Evolutionary conservation across 1,140 invertebrate species (phyloP).

Genomic region (Helicorthomorpha holstii): DNA sequence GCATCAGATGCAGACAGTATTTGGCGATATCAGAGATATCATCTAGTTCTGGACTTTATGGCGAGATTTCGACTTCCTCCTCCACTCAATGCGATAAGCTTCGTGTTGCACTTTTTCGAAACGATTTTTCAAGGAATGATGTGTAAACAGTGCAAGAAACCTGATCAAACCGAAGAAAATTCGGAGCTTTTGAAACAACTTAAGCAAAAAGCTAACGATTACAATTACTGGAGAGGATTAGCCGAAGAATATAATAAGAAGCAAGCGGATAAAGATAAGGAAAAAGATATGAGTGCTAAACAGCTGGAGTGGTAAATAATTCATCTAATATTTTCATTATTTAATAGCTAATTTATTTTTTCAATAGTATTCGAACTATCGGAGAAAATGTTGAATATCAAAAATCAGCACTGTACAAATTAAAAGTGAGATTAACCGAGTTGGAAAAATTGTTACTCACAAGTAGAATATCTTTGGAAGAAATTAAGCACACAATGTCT

Average conservation of each 20-base stretch:
- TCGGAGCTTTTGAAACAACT: background rate
- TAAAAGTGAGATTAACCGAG: slow-evolving; percentile 24
- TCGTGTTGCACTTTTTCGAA: slow-evolving; percentile 14
- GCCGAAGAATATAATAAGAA: slow-evolving; percentile 15
- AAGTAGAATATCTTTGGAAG: slow-evolving; percentile 23
- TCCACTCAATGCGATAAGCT: slow-evolving; percentile 23
- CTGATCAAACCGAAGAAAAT: background rate
- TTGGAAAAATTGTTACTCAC: slow-evolving; percentile 23
- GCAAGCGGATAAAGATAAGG: slow-evolving; percentile 11
- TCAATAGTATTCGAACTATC: slow-evolving; percentile 17
- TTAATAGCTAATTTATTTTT: slow-evolving; percentile 1
- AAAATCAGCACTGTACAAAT: slow-evolving; percentile 18
- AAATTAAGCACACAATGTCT: slow-evolving; percentile 22
- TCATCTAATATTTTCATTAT: background rate
- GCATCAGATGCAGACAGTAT: slow-evolving; percentile 24
- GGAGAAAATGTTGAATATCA: slow-evolving; percentile 24
- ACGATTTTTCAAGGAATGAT: background rate
- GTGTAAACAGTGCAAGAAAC: background rate
- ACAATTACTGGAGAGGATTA: slow-evolving; percentile 17
- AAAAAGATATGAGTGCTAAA: slow-evolving; percentile 10
- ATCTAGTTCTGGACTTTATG: slow-evolving; percentile 29
- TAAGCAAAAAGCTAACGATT: slow-evolving; percentile 12
- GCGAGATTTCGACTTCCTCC: slow-evolving; percentile 20
- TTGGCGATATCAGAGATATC: slow-evolving; percentile 31
- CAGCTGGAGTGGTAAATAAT: slow-evolving; percentile 14